Percentiles rank a stretch among this genome's conserved stretches.
These are phyloP conservation scores for Meriones unguiculatus DNA, from an alignment of 2,113 vertebrate species.

Conservation along the genomic window DNA sequence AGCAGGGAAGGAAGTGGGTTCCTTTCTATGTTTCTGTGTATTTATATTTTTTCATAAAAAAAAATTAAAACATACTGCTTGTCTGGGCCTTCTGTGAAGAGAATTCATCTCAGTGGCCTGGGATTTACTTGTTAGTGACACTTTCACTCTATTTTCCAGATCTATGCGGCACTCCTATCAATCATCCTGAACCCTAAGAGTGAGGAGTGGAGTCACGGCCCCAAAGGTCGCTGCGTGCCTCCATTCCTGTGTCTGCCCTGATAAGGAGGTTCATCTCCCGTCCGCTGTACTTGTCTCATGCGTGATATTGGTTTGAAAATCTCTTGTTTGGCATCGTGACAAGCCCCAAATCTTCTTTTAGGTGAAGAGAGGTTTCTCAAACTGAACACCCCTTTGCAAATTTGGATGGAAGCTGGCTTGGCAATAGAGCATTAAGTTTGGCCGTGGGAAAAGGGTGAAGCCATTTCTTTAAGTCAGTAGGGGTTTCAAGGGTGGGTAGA, in stretches of 20 bases:
- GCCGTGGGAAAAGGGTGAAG: neutral
- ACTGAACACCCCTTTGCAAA: neutral
- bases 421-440: neutral
- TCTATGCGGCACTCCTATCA: conserved; percentile 13
- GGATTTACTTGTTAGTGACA: conserved; percentile 22
- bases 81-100: neutral
- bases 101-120: neutral
- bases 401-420: neutral
- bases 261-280: neutral
- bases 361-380: neutral
- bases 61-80: neutral
- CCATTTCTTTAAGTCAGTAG: neutral
- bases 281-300: fast-evolving
- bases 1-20: neutral
- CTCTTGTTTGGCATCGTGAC: neutral
- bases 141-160: conserved; percentile 50
- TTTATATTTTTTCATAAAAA: neutral
- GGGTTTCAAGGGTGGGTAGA: neutral
- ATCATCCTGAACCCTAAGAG: conserved; percentile 15
- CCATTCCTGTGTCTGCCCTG: neutral
- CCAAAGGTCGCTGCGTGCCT: neutral
- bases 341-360: neutral
- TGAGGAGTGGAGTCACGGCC: conserved; percentile 23
- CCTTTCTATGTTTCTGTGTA: neutral
- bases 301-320: conserved; percentile 1